Evolutionary conservation across 2,113 vertebrate genomes (phyloP), one percentile per base, ranked within the genome.

Genomic region (Ciconia maguari): DNA sequence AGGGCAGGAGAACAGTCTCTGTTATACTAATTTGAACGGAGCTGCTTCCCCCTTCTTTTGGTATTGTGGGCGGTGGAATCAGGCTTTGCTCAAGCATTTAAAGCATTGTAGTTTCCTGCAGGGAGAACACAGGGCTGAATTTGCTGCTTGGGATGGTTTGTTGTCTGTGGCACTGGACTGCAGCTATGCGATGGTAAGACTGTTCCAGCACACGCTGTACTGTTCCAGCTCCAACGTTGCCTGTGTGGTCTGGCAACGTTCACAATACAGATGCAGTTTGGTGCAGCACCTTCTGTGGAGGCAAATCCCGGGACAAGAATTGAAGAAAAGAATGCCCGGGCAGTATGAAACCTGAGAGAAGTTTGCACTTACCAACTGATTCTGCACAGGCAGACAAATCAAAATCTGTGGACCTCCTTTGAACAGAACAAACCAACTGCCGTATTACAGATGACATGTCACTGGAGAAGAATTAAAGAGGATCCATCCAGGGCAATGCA

Each of bases 201-300:
- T 27, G 76, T 81, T 89, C 80, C 89, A 94, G 84, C 68, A 89
- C 80, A 89, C 8, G 6, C 49, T 92, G 70, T 81, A 42, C 76
- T 86, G 61, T 54, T 62, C 76, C 71, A 69, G 70, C 81, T 64
- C 81, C 46, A 55, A 2, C 4, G n/a, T 83, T 88, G 87, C 83
- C 87, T 74, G 55, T 90, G 87, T 95, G 79, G 51, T 91, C 83
- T 90, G 62, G 83, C 62, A 76, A 6, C 5, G 38, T 34, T 76
- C 61, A 7, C 46, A 14, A 16, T 24, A 46, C 91, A 93, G 94
- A 90, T 25, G 78, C 44, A 25, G 55, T 49, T 93, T 79, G 64
- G 78, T 46, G 77, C 52, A 87, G 90, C 71, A 92, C 86, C 90
- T 93, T 90, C 87, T 69, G 51, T 11, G 30, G 61, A 93, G 66